These are phyloP conservation scores for Eueremaeus valkanovi DNA, from an alignment of 2,888 invertebrate genomes.

Conservation along the genomic window DNA sequence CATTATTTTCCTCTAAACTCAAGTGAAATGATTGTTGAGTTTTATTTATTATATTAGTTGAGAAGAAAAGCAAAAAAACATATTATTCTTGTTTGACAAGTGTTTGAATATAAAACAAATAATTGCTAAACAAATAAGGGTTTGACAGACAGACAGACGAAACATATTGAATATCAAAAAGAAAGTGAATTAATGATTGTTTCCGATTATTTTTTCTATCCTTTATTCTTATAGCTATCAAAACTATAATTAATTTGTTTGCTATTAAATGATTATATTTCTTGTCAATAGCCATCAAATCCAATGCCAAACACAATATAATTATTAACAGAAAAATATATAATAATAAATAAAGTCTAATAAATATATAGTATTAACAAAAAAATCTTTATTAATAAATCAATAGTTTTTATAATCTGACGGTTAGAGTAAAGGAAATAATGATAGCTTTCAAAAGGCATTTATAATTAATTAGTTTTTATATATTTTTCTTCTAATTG, in stretches of 20 bases:
- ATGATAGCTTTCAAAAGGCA: slow-evolving; percentile 3
- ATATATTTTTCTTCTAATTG: neutral
- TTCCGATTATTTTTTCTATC: neutral
- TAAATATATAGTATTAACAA: neutral
- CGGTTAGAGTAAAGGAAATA: neutral
- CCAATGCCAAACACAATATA: too few relatives aligned
- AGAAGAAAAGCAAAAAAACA: neutral
- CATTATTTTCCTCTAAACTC: too few relatives aligned
- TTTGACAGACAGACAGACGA: slow-evolving; percentile 1
- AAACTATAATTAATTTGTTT: neutral
- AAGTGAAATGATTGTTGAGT: too few relatives aligned
- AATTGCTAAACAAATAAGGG: neutral
- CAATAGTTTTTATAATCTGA: neutral
- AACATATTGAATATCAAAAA: neutral
- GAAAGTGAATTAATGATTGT: neutral
- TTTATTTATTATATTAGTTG: too few relatives aligned
- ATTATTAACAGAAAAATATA: too few relatives aligned
- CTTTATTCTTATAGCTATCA: neutral
- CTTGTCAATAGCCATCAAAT: neutral
- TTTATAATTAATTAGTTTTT: neutral
- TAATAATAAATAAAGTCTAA: neutral
- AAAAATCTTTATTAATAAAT: neutral
- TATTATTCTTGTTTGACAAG: neutral
- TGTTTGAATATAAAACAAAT: neutral
- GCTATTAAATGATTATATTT: neutral